A percentile compares a stretch with the other conserved stretches of the same genome.
Evolutionary conservation across 2,888 invertebrate species (phyloP).

Genomic region (Megalurothrips usitatus): DNA sequence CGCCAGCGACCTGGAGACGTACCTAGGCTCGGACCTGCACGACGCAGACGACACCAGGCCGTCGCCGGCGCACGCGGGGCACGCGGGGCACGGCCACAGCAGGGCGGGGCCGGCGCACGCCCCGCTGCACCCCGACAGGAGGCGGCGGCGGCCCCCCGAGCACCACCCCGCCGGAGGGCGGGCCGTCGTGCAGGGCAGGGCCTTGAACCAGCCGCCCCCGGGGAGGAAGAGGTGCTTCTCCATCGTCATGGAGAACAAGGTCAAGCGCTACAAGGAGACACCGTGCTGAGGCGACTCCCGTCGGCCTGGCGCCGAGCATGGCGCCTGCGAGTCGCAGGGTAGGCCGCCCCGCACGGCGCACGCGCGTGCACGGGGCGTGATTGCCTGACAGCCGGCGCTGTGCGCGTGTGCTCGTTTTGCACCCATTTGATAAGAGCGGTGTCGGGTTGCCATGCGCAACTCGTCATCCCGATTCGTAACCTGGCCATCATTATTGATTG

Average conservation of each 20-base stretch:
- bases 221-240: conserved; percentile 2
- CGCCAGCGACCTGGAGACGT: conserved; percentile 21
- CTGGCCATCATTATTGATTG: too few species aligned
- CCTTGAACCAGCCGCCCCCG: too few species aligned
- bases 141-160: neutral
- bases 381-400: too few species aligned
- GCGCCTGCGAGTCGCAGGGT: neutral
- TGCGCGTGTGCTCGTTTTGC: too few species aligned
- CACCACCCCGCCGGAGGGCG: neutral
- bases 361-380: too few species aligned
- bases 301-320: too few species aligned
- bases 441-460: too few species aligned
- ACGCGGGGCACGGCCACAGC: neutral
- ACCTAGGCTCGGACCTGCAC: conserved; percentile 1
- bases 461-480: too few species aligned
- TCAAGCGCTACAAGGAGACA: conserved; percentile 11
- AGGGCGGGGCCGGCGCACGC: neutral
- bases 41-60: conserved; percentile 1
- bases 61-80: neutral
- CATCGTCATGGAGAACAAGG: neutral
- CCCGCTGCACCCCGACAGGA: neutral
- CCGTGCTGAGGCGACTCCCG: neutral
- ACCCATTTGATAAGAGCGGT: too few species aligned
- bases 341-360: too few species aligned
- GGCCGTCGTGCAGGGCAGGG: too few species aligned